These are phyloP conservation scores for Eunapius fragilis DNA, from an alignment of 37 sponge, comb jelly and placozoan genomes.

Conservation along the genomic window DNA sequence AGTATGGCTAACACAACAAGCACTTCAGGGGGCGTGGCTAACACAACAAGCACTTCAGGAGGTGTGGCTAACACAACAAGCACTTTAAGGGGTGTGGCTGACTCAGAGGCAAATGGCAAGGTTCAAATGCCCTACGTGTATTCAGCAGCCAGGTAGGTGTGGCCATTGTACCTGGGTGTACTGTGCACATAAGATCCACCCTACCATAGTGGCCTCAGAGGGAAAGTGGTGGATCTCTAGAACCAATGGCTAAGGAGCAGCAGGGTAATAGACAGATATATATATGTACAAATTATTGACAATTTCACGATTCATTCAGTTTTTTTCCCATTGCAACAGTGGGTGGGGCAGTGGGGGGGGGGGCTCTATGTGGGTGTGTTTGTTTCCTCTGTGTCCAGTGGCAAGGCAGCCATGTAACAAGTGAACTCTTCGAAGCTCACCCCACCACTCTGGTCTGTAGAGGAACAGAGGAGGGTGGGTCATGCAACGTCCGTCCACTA, in stretches of 20 bases:
- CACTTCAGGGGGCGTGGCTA: too few species aligned
- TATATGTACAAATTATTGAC: background rate
- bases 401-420: conserved; percentile 51
- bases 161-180: background rate
- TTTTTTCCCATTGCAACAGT: background rate
- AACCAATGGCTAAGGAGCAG: too few species aligned
- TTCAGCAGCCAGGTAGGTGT: background rate
- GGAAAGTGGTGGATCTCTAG: background rate
- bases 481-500: too few species aligned
- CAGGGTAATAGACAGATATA: background rate
- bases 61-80: too few species aligned
- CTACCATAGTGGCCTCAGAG: background rate
- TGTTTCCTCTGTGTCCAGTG: conserved; percentile 11
- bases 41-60: too few species aligned
- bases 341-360: background rate
- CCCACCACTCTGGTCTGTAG: conserved; percentile 53
- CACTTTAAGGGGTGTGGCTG: background rate
- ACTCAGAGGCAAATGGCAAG: background rate
- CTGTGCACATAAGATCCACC: too few species aligned
- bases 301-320: background rate
- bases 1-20: too few species aligned
- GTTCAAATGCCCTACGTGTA: background rate
- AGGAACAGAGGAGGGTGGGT: background rate
- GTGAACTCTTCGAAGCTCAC: conserved; percentile 84
- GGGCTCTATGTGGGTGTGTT: background rate